Percentiles rank a stretch among this genome's conserved stretches.
Evolutionary conservation across 1,140 invertebrate genomes (phyloP).

Genomic region (Oryctes rhinoceros): DNA sequence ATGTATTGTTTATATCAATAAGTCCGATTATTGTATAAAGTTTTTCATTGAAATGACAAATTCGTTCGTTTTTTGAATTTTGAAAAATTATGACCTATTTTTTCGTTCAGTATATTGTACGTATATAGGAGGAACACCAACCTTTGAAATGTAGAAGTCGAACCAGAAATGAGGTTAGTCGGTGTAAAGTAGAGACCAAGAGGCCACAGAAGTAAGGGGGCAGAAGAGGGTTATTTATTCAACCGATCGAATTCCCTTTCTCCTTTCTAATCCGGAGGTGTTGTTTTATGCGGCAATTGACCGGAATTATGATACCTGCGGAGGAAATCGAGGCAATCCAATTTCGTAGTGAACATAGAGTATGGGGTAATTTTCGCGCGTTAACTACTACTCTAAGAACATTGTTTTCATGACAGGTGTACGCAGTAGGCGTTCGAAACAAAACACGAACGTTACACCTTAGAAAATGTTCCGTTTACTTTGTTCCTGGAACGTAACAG

Average conservation of each 20-base stretch:
- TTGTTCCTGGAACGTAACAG: neutral
- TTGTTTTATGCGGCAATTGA: slow-evolving; percentile 10
- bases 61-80: no score
- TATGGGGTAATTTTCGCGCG: neutral
- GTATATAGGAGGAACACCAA: no score
- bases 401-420: neutral
- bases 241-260: neutral
- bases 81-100: no score
- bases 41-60: no score
- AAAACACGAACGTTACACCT: no score
- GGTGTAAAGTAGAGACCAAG: neutral
- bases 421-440: no score
- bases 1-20: no score
- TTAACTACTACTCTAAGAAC: neutral
- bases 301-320: neutral
- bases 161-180: neutral
- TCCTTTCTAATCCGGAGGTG: neutral
- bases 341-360: neutral
- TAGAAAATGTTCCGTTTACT: neutral
- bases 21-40: no score
- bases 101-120: no score
- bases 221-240: neutral
- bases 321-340: neutral
- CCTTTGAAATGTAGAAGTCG: no score
- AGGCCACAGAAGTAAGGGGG: neutral